Conservation (phyloP, 2,113 vertebrate species). For the Amphiprion percula region DNA sequence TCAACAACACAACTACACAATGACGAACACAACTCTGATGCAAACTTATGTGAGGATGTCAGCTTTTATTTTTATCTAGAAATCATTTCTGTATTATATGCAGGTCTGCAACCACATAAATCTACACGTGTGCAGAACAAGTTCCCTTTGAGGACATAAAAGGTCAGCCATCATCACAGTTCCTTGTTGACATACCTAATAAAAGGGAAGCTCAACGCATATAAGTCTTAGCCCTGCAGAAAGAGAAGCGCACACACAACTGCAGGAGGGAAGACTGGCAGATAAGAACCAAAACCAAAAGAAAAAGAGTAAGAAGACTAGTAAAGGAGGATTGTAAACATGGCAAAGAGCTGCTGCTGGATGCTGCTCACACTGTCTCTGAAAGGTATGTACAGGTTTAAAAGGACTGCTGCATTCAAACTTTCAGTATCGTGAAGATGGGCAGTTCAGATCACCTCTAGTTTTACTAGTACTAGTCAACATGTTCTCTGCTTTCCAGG, state of each 20-base stretch:
- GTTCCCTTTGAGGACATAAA: constrained; percentile 15
- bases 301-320: not conserved
- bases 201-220: constrained; percentile 46
- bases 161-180: not conserved
- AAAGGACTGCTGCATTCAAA: not conserved
- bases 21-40: too few species aligned
- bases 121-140: not conserved
- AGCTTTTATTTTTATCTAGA: too few species aligned
- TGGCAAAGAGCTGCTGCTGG: constrained; percentile 33
- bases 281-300: not conserved
- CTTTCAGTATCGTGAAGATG: too few species aligned
- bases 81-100: too few species aligned
- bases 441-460: too few species aligned
- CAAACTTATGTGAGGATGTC: too few species aligned
- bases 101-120: not conserved
- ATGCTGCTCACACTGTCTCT: constrained; percentile 59
- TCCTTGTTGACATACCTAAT: not conserved
- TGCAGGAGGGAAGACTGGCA: not conserved
- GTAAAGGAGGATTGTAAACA: constrained; percentile 10
- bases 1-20: too few species aligned
- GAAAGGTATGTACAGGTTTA: constrained; percentile 48
- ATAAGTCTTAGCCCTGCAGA: not conserved
- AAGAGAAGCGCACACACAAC: not conserved
- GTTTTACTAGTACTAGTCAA: too few species aligned
- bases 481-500: constrained; percentile 36